Percentiles rank a stretch among this genome's conserved stretches.
Evolutionary conservation across 2,113 vertebrate species (phyloP).

Genomic region (Ploceus nigricollis): DNA sequence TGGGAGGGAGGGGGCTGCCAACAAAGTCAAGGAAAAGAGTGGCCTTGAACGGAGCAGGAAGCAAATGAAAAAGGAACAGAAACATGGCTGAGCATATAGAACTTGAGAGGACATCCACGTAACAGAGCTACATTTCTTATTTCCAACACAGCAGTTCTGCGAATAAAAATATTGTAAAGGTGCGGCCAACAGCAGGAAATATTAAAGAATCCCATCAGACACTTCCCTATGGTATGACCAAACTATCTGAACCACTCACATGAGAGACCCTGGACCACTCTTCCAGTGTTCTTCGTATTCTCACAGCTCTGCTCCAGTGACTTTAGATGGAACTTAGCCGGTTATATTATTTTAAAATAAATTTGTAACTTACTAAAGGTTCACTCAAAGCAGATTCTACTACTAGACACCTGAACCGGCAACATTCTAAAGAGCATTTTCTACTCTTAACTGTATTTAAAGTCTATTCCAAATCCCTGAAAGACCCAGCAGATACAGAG

Average conservation of each 20-base stretch:
- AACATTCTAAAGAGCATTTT: not conserved
- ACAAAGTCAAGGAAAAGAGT: not conserved
- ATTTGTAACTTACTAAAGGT: not conserved
- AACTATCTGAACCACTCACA: not conserved
- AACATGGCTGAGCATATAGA: not conserved
- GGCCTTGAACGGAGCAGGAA: slow-evolving; percentile 23
- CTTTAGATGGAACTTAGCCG: not conserved
- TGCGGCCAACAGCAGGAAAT: not conserved
- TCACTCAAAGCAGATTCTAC: not conserved
- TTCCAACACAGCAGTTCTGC: not conserved
- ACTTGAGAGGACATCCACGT: not conserved
- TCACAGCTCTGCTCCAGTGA: not conserved
- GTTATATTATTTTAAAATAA: not conserved
- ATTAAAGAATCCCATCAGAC: not conserved
- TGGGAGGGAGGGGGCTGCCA: not conserved
- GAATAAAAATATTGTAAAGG: not conserved
- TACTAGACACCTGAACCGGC: not conserved
- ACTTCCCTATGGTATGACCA: not conserved
- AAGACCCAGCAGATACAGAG: not conserved
- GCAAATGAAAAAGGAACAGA: slow-evolving; percentile 28
- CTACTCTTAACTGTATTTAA: not conserved
- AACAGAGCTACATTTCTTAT: not conserved
- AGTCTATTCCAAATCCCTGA: not conserved
- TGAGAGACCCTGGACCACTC: not conserved
- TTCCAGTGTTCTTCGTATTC: not conserved